Percentiles rank a stretch among this genome's conserved stretches.
Evolutionary conservation across 2,888 invertebrate species (phyloP).

Genomic region (Sericinus montela): DNA sequence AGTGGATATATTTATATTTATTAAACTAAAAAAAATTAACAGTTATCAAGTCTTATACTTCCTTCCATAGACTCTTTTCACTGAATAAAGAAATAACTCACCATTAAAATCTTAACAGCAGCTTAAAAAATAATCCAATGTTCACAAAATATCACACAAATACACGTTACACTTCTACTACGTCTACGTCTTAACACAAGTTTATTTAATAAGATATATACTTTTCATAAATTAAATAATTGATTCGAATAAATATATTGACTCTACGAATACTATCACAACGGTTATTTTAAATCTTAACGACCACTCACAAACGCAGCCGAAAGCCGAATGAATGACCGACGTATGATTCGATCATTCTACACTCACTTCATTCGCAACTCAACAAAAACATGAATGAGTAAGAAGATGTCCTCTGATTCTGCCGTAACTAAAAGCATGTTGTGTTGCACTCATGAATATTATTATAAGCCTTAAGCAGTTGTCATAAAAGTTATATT

Average conservation of each 20-base stretch:
- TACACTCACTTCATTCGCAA: neutral
- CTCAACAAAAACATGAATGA: slow-evolving; percentile 30
- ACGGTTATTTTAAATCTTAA: neutral
- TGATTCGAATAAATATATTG: neutral
- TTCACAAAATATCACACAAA: slow-evolving; percentile 10
- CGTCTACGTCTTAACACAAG: slow-evolving; percentile 4
- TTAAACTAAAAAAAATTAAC: too few relatives aligned
- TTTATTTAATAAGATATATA: neutral
- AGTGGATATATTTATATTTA: too few relatives aligned
- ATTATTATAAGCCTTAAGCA: slow-evolving; percentile 9
- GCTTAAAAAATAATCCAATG: slow-evolving; percentile 5
- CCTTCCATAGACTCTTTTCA: too few relatives aligned
- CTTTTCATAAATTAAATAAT: neutral
- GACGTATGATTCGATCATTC: slow-evolving; percentile 9
- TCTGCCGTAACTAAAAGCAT: slow-evolving; percentile 14
- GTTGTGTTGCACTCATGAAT: slow-evolving; percentile 14
- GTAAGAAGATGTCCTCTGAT: slow-evolving; percentile 29
- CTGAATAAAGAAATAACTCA: too few relatives aligned
- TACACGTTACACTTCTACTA: neutral
- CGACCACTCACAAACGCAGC: neutral
- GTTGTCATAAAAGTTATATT: accelerated
- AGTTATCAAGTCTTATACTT: too few relatives aligned
- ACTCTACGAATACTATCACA: neutral
- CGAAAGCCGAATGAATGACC: slow-evolving; percentile 1
- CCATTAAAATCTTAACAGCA: slow-evolving; percentile 13